A percentile compares a stretch with the other conserved stretches of the same genome.
Evolutionary conservation across 2,797 vertebrate genomes (phyloP).

Genomic region (Champsocephalus esox): DNA sequence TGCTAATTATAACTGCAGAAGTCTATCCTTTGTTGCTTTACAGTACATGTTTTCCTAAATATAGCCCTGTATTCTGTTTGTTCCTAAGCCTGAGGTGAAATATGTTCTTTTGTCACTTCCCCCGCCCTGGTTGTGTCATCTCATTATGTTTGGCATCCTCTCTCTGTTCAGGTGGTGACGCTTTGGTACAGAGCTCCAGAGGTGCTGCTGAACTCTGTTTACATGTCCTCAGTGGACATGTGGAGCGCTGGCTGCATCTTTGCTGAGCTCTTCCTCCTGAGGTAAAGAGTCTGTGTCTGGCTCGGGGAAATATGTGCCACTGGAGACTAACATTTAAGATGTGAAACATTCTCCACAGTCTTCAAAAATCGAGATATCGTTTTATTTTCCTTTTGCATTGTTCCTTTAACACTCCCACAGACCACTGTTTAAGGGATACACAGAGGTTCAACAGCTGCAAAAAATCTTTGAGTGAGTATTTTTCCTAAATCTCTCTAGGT

Average conservation of each 20-base stretch:
- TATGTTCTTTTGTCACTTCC: background rate
- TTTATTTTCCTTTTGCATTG: background rate
- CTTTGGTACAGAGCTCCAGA: slow-evolving; percentile 88
- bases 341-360: background rate
- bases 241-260: slow-evolving; percentile 88
- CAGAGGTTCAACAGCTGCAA: slow-evolving; percentile 84
- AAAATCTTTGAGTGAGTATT: slow-evolving; percentile 86
- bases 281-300: slow-evolving; percentile 58
- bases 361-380: background rate
- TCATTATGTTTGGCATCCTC: background rate
- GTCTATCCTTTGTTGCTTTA: background rate
- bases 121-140: background rate
- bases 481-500: no score
- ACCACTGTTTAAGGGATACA: slow-evolving; percentile 80
- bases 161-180: slow-evolving; percentile 81
- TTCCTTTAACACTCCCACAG: slow-evolving; percentile 57
- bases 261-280: slow-evolving; percentile 84
- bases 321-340: background rate
- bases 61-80: background rate
- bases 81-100: slow-evolving; percentile 4
- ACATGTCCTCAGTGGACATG: slow-evolving; percentile 85
- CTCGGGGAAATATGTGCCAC: slow-evolving; percentile 2
- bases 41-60: background rate
- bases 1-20: background rate
- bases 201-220: slow-evolving; percentile 83